Evolutionary conservation across 2,888 invertebrate genomes (phyloP).

Genomic region (Heliconius cydno): DNA sequence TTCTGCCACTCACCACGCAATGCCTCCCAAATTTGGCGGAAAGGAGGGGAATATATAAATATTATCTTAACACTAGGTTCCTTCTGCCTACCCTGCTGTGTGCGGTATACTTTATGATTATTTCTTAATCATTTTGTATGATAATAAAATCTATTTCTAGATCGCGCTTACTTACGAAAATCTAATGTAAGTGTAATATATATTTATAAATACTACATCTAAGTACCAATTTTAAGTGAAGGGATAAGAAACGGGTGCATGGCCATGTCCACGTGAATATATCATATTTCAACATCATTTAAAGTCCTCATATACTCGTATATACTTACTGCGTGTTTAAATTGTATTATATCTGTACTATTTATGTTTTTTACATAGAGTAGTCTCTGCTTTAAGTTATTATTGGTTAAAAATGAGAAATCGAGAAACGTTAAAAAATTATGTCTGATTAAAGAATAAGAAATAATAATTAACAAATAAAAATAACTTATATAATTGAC

Average conservation of each 20-base stretch:
- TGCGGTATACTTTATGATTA: neutral
- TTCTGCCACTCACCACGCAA: too few species aligned
- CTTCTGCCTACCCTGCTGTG: too few species aligned
- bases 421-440: neutral
- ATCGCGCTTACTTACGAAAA: neutral
- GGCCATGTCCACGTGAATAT: conserved; percentile 36
- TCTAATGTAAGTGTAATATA: conserved; percentile 11
- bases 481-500: too few species aligned
- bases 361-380: neutral
- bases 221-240: conserved; percentile 42
- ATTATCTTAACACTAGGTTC: too few species aligned
- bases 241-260: conserved; percentile 44
- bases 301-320: neutral
- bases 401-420: neutral
- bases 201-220: conserved; percentile 20
- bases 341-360: neutral
- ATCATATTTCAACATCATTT: conserved; percentile 28
- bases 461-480: too few species aligned
- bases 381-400: neutral
- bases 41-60: too few species aligned
- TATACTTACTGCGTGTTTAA: neutral
- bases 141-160: neutral
- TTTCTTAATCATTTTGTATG: neutral
- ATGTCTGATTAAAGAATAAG: neutral
- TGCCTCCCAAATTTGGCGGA: too few species aligned